phyloP scores from a whole-genome alignment of 2,797 vertebrate species.

The Iguana delicatissima region DNA sequence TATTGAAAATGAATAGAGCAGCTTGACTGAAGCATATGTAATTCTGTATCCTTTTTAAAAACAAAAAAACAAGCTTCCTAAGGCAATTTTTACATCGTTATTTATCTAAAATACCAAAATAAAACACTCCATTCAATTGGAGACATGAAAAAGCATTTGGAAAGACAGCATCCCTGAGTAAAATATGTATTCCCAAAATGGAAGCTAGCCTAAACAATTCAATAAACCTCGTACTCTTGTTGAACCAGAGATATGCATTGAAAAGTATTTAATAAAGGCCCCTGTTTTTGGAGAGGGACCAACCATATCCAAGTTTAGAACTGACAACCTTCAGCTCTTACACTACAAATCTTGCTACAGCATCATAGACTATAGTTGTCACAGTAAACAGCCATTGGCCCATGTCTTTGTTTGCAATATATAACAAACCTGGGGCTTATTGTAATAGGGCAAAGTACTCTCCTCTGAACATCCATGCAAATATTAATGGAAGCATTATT shows the following conservation, averaged over 20 bases:
- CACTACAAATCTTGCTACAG: conserved; percentile 10
- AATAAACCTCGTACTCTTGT: conserved; percentile 6
- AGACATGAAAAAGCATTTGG: neutral
- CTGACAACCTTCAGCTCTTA: neutral
- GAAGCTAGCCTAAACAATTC: neutral
- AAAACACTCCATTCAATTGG: conserved; percentile 5
- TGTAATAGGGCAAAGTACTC: neutral
- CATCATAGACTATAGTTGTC: neutral
- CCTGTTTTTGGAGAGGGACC: neutral
- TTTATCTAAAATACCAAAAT: neutral
- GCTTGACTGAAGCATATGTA: no score
- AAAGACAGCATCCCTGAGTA: conserved; percentile 6
- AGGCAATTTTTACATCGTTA: neutral
- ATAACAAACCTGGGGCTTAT: conserved; percentile 28
- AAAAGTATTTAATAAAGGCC: fast-evolving
- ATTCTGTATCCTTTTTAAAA: neutral
- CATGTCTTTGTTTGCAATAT: conserved; percentile 32
- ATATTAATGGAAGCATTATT: neutral
- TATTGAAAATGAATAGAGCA: neutral
- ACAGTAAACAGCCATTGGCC: neutral
- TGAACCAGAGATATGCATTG: neutral
- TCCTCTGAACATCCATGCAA: neutral
- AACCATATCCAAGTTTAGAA: neutral
- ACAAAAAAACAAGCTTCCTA: neutral
- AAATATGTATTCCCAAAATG: conserved; percentile 39